A percentile compares a stretch with the other conserved stretches of the same genome.
Conservation (phyloP, 2,797 vertebrate genomes). For the Prunella strophiata region DNA sequence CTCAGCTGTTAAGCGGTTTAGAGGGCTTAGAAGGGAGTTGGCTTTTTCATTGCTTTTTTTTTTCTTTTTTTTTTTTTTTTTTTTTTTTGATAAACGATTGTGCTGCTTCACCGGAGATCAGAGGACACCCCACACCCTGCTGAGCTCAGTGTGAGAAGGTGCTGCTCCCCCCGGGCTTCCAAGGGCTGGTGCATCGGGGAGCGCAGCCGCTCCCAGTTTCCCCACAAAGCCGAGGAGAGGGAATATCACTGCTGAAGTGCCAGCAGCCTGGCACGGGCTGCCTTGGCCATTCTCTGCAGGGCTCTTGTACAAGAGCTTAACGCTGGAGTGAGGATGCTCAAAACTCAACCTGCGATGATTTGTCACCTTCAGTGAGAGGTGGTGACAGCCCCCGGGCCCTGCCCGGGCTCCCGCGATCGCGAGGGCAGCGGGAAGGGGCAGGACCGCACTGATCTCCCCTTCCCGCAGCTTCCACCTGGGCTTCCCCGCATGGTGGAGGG, state of each 20-base stretch:
- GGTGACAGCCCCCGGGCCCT: neutral
- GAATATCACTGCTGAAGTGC: neutral
- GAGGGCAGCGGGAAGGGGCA: neutral
- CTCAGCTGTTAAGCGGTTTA: neutral
- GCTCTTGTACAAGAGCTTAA: neutral
- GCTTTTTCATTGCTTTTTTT: neutral
- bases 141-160: neutral
- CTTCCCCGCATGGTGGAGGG: neutral
- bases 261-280: neutral
- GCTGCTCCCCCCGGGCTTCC: neutral
- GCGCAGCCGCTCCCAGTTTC: neutral
- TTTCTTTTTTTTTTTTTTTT: too few relatives aligned
- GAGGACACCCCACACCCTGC: neutral
- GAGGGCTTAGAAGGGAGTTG: neutral
- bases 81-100: neutral
- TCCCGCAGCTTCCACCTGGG: neutral
- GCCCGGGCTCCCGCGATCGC: neutral
- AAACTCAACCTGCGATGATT: neutral
- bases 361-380: neutral
- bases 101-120: fast-evolving
- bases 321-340: neutral
- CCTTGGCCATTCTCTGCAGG: neutral
- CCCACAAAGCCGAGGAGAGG: neutral
- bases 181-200: neutral
- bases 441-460: fast-evolving